Conservation (phyloP, 2,113 vertebrate species). For the Poeciliopsis prolifica region DNA sequence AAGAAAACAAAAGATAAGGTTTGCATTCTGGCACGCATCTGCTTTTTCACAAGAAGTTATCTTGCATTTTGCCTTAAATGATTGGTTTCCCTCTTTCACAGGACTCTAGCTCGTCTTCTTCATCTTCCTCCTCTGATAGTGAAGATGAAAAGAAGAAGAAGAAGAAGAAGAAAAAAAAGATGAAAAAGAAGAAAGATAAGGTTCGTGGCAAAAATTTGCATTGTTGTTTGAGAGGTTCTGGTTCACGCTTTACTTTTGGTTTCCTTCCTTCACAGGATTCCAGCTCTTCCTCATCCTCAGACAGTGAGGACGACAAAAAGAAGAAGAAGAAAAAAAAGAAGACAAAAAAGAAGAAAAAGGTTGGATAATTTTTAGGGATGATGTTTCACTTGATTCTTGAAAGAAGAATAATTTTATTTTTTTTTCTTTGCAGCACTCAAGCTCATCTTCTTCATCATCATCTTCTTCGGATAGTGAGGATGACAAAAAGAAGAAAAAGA, state of each 20-base stretch:
- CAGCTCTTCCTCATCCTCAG: constrained; percentile 30
- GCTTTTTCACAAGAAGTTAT: not conserved
- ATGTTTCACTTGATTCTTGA: not conserved
- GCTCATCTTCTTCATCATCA: constrained; percentile 15
- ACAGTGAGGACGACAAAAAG: constrained; percentile 66
- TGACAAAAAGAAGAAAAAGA: constrained; percentile 62
- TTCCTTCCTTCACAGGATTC: constrained; percentile 42
- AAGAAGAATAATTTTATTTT: too few relatives aligned
- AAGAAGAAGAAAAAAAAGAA: constrained; percentile 54
- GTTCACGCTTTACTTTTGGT: not conserved
- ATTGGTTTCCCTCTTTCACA: constrained; percentile 7
- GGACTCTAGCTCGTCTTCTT: constrained; percentile 36
- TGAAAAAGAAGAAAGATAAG: constrained; percentile 33
- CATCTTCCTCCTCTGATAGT: constrained; percentile 16
- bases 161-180: constrained; percentile 38
- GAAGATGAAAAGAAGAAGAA: constrained; percentile 34
- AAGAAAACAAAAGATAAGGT: constrained; percentile 11
- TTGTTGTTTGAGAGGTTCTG: not conserved
- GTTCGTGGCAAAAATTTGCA: not conserved
- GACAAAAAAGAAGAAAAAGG: constrained; percentile 15
- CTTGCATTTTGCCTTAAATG: too few relatives aligned
- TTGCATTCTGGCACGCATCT: not conserved
- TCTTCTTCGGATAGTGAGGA: constrained; percentile 64
- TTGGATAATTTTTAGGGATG: not conserved
- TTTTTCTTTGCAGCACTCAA: not conserved